Percentiles rank a stretch among this genome's conserved stretches.
phyloP scores from a whole-genome alignment of 2,113 vertebrate genomes.

The Microtus oregoni region DNA sequence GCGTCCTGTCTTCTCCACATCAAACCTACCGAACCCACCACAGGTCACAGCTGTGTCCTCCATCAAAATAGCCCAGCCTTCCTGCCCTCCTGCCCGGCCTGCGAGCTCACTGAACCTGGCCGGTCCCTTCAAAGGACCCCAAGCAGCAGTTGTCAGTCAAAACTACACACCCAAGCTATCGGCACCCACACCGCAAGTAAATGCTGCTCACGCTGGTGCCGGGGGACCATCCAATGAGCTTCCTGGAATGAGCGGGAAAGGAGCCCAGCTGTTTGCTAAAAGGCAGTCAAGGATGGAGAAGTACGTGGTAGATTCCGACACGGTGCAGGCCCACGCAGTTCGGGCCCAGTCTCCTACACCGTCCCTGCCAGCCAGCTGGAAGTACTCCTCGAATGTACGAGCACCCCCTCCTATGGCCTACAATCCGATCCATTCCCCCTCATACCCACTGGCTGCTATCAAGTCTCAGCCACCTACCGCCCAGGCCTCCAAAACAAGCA shows the following conservation, averaged over 20 bases:
- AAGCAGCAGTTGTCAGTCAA: constrained; percentile 86
- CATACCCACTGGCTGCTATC: constrained; percentile 93
- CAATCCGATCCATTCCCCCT: constrained; percentile 96
- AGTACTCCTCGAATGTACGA: constrained; percentile 95
- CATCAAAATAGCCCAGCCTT: constrained; percentile 86
- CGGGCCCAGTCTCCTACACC: constrained; percentile 93
- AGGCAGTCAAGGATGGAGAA: constrained; percentile 99
- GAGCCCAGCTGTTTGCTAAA: constrained; percentile 97
- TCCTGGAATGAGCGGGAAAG: constrained; percentile 93
- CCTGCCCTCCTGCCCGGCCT: constrained; percentile 87
- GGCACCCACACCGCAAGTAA: constrained; percentile 87
- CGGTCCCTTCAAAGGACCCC: constrained; percentile 88
- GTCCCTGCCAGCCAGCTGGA: constrained; percentile 95
- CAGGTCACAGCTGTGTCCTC: constrained; percentile 84
- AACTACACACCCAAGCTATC: constrained; percentile 85
- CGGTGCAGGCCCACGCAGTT: constrained; percentile 93
- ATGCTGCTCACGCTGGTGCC: constrained; percentile 81
- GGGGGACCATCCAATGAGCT: constrained; percentile 91
- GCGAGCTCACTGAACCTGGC: constrained; percentile 84
- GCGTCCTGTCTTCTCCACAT: constrained; percentile 87
- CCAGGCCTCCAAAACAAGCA: constrained; percentile 83
- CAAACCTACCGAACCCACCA: constrained; percentile 88
- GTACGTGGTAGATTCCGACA: constrained; percentile 96
- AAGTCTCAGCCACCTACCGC: constrained; percentile 87
- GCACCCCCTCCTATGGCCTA: constrained; percentile 95